A percentile compares a stretch with the other conserved stretches of the same genome.
phyloP scores from a whole-genome alignment of 1,140 invertebrate genomes.

The Drosophila sproati region DNA sequence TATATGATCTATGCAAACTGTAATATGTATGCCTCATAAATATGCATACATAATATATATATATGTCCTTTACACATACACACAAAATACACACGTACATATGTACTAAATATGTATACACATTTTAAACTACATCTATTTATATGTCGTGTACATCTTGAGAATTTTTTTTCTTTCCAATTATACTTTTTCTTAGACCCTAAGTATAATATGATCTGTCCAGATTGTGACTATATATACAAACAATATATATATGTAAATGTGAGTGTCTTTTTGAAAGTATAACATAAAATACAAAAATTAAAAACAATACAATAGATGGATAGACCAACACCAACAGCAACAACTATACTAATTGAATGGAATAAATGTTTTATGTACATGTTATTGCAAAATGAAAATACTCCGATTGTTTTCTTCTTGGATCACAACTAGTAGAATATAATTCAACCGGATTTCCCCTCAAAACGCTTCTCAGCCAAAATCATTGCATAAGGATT shows the following conservation, averaged over 20 bases:
- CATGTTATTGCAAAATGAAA: constrained; percentile 62
- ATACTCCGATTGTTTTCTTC: not conserved
- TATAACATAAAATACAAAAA: constrained; percentile 30
- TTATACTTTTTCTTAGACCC: constrained; percentile 35
- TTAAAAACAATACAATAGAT: constrained; percentile 31
- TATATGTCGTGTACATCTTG: constrained; percentile 24
- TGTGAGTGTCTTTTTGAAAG: constrained; percentile 75
- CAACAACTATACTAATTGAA: constrained; percentile 40
- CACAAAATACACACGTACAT: constrained; percentile 13
- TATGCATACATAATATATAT: constrained; percentile 13
- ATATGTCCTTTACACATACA: constrained; percentile 39
- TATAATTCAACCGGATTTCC: too few species aligned
- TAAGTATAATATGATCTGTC: constrained; percentile 55
- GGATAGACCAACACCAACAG: constrained; percentile 44
- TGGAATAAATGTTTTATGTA: constrained; percentile 82
- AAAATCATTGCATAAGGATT: not conserved
- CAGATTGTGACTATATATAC: constrained; percentile 46
- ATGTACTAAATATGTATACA: constrained; percentile 31
- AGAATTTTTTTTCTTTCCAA: constrained; percentile 20
- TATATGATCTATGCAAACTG: constrained; percentile 37
- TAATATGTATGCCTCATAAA: constrained; percentile 23
- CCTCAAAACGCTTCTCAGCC: too few species aligned
- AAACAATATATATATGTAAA: constrained; percentile 64
- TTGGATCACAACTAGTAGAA: too few species aligned
- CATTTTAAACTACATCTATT: constrained; percentile 38